Evolutionary conservation across 2,888 invertebrate species (phyloP).

Genomic region (Sarcophaga caerulescens): DNA sequence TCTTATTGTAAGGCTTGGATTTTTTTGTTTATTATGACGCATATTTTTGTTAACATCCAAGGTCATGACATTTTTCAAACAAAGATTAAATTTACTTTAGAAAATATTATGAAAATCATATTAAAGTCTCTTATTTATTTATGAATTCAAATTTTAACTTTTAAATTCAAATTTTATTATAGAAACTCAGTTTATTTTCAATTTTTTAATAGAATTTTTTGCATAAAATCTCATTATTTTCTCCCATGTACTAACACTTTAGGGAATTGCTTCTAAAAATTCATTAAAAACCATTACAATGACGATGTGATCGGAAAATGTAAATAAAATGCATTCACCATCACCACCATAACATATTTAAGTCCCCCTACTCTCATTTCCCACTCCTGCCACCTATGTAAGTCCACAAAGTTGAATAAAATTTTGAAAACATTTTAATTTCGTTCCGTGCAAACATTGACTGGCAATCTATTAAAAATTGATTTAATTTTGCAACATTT

Average conservation of each 20-base stretch:
- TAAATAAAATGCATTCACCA: neutral
- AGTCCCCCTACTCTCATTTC: no score
- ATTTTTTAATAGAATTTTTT: neutral
- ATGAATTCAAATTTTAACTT: neutral
- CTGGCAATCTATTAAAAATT: conserved; percentile 67
- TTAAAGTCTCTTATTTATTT: neutral
- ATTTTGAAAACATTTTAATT: conserved; percentile 53
- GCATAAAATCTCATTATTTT: neutral
- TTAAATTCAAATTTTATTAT: neutral
- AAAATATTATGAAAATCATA: no score
- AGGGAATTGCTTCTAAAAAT: neutral
- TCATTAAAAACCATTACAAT: neutral
- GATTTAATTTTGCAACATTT: conserved; percentile 54
- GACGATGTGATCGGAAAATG: neutral
- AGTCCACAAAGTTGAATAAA: neutral
- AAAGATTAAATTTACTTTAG: no score
- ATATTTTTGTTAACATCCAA: no score
- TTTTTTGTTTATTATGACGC: no score
- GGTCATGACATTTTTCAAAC: no score
- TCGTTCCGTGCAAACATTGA: conserved; percentile 49
- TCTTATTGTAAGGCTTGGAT: no score
- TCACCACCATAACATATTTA: no score
- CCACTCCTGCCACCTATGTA: neutral
- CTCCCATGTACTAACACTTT: neutral
- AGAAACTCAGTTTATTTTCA: neutral